A percentile compares a stretch with the other conserved stretches of the same genome.
These are phyloP conservation scores for Beroe forskalii DNA, from an alignment of 37 sponge, comb jelly and placozoan genomes.

Conservation along the genomic window DNA sequence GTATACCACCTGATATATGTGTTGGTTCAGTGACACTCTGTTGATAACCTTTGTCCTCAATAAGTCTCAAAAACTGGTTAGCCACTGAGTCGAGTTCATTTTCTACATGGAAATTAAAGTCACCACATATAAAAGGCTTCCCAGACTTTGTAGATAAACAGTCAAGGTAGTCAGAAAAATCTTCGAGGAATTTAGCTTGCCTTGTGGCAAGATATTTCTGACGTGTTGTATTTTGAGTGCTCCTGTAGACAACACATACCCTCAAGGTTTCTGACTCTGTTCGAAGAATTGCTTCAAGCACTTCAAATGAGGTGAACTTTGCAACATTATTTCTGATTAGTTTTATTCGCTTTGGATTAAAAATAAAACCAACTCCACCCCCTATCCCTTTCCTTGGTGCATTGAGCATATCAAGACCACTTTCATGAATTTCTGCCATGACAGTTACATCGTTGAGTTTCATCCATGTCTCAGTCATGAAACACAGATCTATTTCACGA, in stretches of 20 bases:
- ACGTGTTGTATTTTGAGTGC: background rate
- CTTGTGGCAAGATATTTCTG: background rate
- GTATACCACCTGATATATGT: no score
- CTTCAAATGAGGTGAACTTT: constrained; percentile 9
- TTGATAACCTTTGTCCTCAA: no score
- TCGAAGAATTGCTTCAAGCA: background rate
- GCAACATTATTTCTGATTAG: background rate
- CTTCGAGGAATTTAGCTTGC: background rate
- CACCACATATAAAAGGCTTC: no score
- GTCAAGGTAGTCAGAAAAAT: background rate
- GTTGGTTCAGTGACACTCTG: no score
- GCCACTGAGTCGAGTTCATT: no score
- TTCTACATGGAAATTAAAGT: no score
- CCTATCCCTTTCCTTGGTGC: background rate
- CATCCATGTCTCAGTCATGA: background rate
- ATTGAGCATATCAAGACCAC: background rate
- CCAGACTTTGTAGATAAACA: background rate
- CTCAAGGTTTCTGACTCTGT: background rate
- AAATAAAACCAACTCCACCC: constrained; percentile 4
- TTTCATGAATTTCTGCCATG: no score
- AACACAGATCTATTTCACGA: background rate
- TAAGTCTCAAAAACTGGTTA: no score
- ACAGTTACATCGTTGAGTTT: no score
- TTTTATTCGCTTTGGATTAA: background rate
- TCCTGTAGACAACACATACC: background rate